Evolutionary conservation across 2,797 vertebrate genomes (phyloP).

Genomic region (Protosalanx chinensis): DNA sequence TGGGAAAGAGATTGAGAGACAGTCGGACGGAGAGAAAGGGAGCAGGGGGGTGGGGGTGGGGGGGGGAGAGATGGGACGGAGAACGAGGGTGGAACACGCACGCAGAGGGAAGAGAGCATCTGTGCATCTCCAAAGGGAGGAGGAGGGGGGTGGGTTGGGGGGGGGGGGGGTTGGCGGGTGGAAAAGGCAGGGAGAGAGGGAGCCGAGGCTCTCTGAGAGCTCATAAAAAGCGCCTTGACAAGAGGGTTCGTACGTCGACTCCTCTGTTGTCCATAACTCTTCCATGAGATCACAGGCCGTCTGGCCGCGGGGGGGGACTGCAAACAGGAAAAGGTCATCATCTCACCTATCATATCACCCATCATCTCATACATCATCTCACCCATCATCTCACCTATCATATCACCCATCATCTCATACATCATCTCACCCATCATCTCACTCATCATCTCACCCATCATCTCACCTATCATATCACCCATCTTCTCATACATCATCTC

Average conservation of each 20-base stretch:
- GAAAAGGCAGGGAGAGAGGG: neutral
- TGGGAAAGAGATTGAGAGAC: slow-evolving; percentile 53
- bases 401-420: slow-evolving; percentile 27
- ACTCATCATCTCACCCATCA: too few relatives aligned
- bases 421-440: too few relatives aligned
- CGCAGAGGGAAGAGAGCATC: neutral
- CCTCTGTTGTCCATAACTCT: slow-evolving; percentile 27
- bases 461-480: too few relatives aligned
- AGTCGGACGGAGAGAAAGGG: slow-evolving; percentile 31
- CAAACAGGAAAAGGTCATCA: neutral
- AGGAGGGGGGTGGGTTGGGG: slow-evolving; percentile 5
- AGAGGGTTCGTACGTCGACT: slow-evolving; percentile 27
- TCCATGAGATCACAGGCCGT: slow-evolving; percentile 40
- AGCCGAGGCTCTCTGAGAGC: slow-evolving; percentile 34
- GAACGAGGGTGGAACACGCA: neutral
- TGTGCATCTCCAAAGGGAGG: neutral
- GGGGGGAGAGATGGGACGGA: slow-evolving; percentile 18
- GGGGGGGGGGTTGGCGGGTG: neutral
- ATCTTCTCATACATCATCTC: too few relatives aligned
- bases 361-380: too few relatives aligned
- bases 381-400: neutral
- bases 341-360: too few relatives aligned
- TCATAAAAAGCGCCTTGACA: slow-evolving; percentile 50
- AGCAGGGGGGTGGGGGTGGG: slow-evolving; percentile 16
- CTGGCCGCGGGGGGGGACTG: slow-evolving; percentile 22